Percentiles rank a stretch among this genome's conserved stretches.
These are phyloP conservation scores for Stenopsyche tienmushanensis DNA, from an alignment of 1,140 invertebrate species.

Conservation along the genomic window DNA sequence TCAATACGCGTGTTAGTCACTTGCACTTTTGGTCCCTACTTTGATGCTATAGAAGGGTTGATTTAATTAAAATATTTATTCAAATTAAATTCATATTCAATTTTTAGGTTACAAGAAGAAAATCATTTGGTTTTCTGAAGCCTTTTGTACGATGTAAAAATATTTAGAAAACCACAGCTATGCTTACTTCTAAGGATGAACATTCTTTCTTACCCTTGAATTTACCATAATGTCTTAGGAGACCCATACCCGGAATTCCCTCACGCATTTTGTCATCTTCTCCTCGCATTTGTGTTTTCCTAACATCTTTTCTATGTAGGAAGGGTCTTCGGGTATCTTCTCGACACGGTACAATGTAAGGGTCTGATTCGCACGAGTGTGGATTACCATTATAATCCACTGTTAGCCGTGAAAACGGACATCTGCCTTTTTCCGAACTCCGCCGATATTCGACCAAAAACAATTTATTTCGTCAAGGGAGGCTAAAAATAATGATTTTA, in stretches of 20 bases:
- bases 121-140: too few species aligned
- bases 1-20: too few species aligned
- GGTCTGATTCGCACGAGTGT: slow-evolving; percentile 23
- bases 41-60: too few species aligned
- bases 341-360: slow-evolving; percentile 9
- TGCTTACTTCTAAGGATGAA: not conserved
- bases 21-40: too few species aligned
- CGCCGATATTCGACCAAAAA: too few species aligned
- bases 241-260: slow-evolving; percentile 7
- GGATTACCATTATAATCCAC: slow-evolving; percentile 34
- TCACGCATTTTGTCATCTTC: slow-evolving; percentile 32
- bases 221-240: slow-evolving; percentile 34
- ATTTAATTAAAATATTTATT: too few species aligned
- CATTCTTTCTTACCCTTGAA: slow-evolving; percentile 30
- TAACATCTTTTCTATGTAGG: slow-evolving; percentile 37
- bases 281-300: slow-evolving; percentile 31
- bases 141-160: too few species aligned
- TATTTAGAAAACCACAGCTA: too few species aligned
- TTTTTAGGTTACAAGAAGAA: too few species aligned
- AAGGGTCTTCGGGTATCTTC: not conserved
- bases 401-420: slow-evolving; percentile 33
- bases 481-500: too few species aligned
- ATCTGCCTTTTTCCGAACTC: slow-evolving; percentile 33
- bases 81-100: too few species aligned
- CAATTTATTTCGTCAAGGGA: too few species aligned